Conservation (phyloP, 2,888 invertebrate genomes). For the Xestobium rufovillosum region DNA sequence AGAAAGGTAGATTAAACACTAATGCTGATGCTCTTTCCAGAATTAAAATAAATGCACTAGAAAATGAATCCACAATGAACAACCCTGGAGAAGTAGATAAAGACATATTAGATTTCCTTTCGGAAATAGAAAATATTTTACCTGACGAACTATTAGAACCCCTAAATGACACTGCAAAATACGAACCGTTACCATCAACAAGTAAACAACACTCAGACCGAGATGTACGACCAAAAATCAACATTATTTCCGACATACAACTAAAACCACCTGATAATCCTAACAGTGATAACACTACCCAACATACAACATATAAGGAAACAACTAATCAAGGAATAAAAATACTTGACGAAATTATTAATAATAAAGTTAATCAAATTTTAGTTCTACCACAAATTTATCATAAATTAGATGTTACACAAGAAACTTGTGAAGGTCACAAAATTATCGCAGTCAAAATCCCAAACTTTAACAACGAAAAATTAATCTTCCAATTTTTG, state of each 20-base stretch:
- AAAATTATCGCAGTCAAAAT: slow-evolving; percentile 10
- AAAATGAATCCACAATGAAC: neutral
- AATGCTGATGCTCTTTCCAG: slow-evolving; percentile 29
- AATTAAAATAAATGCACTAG: slow-evolving; percentile 7
- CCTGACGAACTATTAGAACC: too few species aligned
- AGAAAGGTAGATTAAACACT: slow-evolving; percentile 27
- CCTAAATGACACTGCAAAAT: neutral
- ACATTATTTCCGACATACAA: neutral
- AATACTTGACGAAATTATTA: slow-evolving; percentile 10
- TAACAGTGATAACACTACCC: neutral
- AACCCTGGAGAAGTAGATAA: neutral
- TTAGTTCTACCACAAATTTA: slow-evolving; percentile 3
- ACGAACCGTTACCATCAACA: neutral
- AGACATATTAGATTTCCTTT: neutral
- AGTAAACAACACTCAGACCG: too few species aligned
- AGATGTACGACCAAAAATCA: too few species aligned
- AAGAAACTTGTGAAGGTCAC: slow-evolving; percentile 4
- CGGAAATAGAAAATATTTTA: too few species aligned
- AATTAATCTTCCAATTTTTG: slow-evolving; percentile 6
- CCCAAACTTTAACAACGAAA: slow-evolving; percentile 5
- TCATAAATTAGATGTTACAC: slow-evolving; percentile 6
- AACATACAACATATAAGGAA: slow-evolving; percentile 2
- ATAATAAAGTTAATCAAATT: slow-evolving; percentile 12
- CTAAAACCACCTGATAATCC: neutral
- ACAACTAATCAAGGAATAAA: slow-evolving; percentile 9